Evolutionary conservation across 2,888 invertebrate species (phyloP), one percentile per base, ranked within the genome.

Genomic region (Timema podura): DNA sequence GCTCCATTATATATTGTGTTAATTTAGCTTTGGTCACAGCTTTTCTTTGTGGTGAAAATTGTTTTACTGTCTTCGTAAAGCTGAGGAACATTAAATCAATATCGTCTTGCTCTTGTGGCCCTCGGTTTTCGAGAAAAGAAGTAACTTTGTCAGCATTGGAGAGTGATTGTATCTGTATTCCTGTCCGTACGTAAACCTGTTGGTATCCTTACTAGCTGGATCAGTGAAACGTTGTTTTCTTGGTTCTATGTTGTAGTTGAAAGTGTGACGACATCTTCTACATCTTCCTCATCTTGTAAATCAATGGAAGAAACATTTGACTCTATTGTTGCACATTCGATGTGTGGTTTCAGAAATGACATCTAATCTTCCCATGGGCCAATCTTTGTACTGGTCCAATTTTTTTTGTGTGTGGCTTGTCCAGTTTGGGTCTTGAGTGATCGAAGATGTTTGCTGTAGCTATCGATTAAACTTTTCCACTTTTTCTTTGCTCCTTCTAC

Each of bases 381-480:
- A 61, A 45, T 30, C 13, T 61, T 45, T 61, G 44, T 61, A 44
- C 16, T 30, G 61, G 3, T 11, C 30, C 61, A 61, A 61, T 61
- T 61, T 10, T 45, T 61, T 61, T n/a, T n/a, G n/a, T n/a, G n/a
- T 30, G 30, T 3, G 30, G 3, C 30, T 30, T 30, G 30, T 30
- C 61, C 44, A 9, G 61, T 61, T 44, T 30, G 30, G 6, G 61
- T 61, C 45, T 30, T 61, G 6, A 11, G 44, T 13, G 61, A 30
- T 13, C 16, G 61, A 13, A 16, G 8, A 61, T 61, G 61, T 61
- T 61, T 2, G 0, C 11, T 61, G 61, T 61, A 61, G 6, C 6
- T 61, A 45, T 61, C 61, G 0, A 10, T 9, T 61, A 61, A 61
- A 45, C 44, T 30, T 61, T 30, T 61, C 61, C 61, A 61, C 61